A percentile compares a stretch with the other conserved stretches of the same genome.
Evolutionary conservation across 2,113 vertebrate genomes (phyloP).

Genomic region (Ammodytes dubius): DNA sequence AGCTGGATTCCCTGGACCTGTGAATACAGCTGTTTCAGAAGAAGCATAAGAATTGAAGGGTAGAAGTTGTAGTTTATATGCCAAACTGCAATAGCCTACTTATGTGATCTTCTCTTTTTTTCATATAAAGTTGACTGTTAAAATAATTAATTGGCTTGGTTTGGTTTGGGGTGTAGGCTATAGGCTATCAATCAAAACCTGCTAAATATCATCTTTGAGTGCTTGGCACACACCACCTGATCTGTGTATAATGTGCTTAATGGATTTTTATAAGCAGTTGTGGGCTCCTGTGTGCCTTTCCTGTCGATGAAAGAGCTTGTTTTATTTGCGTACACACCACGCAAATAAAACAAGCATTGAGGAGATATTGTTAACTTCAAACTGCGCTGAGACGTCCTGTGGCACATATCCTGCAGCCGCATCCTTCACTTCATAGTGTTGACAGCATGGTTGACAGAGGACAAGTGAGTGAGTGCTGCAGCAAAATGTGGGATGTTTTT

Average conservation of each 20-base stretch:
- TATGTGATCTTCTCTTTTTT: too few relatives aligned
- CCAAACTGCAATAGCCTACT: too few relatives aligned
- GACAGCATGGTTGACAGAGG: neutral
- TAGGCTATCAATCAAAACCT: neutral
- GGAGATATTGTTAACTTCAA: neutral
- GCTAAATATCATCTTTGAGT: neutral
- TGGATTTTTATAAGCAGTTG: neutral
- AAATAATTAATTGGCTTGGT: too few relatives aligned
- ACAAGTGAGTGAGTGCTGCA: neutral
- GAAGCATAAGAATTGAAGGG: too few relatives aligned
- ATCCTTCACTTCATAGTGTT: constrained; percentile 3
- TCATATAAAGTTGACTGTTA: too few relatives aligned
- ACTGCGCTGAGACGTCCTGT: constrained; percentile 37
- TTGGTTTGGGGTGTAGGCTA: neutral
- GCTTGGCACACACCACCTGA: neutral
- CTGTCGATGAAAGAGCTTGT: too few relatives aligned
- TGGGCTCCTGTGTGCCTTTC: neutral
- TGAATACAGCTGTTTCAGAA: neutral
- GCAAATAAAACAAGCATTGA: neutral
- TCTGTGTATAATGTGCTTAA: neutral
- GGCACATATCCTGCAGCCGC: neutral
- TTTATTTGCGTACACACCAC: too few relatives aligned
- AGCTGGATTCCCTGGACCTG: neutral
- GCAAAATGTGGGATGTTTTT: neutral
- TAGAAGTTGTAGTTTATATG: too few relatives aligned